Evolutionary conservation across 2,888 invertebrate genomes (phyloP), one percentile per base, ranked within the genome.

Genomic region (Strigamia maritima): DNA sequence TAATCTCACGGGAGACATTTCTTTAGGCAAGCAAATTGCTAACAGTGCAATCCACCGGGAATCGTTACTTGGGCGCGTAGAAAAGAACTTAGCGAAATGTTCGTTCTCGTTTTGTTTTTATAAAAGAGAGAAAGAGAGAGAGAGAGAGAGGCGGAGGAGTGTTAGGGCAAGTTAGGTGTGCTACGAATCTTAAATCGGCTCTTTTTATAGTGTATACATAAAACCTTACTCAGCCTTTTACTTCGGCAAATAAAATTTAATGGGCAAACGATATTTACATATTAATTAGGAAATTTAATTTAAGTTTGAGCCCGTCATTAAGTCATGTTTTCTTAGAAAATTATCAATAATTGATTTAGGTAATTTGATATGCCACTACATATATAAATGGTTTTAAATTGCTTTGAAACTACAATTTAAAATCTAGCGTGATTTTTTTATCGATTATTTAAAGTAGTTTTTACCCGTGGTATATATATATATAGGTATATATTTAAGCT

Each of bases 11-110:
- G 38, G 35, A 75, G 75, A 19, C 75, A 40, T 75, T 40, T 75
- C 19, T 75, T 75, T 75, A 40, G 75, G 40, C 40, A 35, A 75
- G 75, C 70, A 70, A 70, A 70, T 70, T 70, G 70, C 70, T n/a
- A 54, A 70, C 70, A 26, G 70, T 28, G 24, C 70, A 70, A 70
- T 70, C 70, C 70, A 70, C 26, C 26, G 70, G 70, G 70, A 70
- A 70, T 26, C 70, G 70, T 70, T 70, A 28, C 70, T 16, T 70
- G 70, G 70, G 70, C 70, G 70, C 12, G 70, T 28, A 70, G 70
- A 70, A 70, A 24, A 70, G 70, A 70, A 28, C 54, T 70, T 70
- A 28, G 70, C 28, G 70, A 70, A 70, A 70, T 26, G 70, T 28
- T 70, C 70, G 12, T 14, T 70, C 28, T 70, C 70, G 70, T 70